Evolutionary conservation across 2,888 invertebrate genomes (phyloP).

Genomic region (Drosophila ochracea): DNA sequence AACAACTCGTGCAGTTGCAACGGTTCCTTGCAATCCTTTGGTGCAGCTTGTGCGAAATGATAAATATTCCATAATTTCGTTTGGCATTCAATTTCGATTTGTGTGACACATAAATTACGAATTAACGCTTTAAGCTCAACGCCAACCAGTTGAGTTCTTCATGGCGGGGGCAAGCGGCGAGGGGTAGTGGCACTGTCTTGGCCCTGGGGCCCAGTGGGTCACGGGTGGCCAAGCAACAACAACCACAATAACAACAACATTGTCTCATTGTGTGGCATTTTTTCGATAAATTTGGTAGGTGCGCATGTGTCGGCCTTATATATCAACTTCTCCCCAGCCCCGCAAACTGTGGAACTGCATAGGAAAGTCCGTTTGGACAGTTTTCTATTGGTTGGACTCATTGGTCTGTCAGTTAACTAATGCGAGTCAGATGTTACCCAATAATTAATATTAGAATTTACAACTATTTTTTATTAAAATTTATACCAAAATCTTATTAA

Average conservation of each 20-base stretch:
- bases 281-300: conserved; percentile 52
- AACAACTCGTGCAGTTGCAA: conserved; percentile 1
- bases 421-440: background rate
- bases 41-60: conserved; percentile 78
- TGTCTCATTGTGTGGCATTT: conserved; percentile 45
- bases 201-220: conserved; percentile 48
- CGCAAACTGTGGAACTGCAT: background rate
- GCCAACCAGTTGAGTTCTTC: conserved; percentile 28
- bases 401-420: background rate
- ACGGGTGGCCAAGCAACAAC: conserved; percentile 49
- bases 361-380: conserved; percentile 18
- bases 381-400: conserved; percentile 1
- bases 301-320: conserved; percentile 32
- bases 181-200: background rate
- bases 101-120: conserved; percentile 86
- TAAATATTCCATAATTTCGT: conserved; percentile 85
- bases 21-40: conserved; percentile 26
- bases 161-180: background rate
- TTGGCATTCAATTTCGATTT: conserved; percentile 85
- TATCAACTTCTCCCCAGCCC: conserved; percentile 21
- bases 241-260: conserved; percentile 4
- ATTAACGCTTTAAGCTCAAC: conserved; percentile 85
- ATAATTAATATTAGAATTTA: background rate
- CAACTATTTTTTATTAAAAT: background rate
- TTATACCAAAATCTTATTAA: background rate